phyloP scores from a whole-genome alignment of 1,140 invertebrate genomes.

The Frieseomelitta varia region DNA sequence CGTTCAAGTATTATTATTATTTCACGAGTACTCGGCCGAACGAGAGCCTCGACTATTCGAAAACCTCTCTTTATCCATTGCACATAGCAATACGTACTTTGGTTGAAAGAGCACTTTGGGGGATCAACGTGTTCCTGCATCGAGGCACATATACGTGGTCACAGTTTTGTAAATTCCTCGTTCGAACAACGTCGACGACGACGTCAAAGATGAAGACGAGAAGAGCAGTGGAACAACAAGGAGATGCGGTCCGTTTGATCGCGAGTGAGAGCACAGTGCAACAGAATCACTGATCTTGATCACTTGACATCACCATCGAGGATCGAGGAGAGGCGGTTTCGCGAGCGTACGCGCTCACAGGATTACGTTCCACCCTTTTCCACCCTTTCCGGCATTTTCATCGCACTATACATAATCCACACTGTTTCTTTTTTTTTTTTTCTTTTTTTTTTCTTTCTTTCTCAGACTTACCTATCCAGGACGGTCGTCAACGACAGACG shows the following conservation, averaged over 20 bases:
- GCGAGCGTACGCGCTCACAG: conserved; percentile 22
- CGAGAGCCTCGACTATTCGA: neutral
- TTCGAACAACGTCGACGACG: conserved; percentile 4
- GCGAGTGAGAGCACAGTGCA: conserved; percentile 47
- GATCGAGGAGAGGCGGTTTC: neutral
- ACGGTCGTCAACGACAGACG: conserved; percentile 56
- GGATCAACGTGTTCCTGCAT: conserved; percentile 31
- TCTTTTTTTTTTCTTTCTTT: neutral
- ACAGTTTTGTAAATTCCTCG: conserved; percentile 59
- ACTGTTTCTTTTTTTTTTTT: conserved; percentile 7
- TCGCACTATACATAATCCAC: conserved; percentile 31
- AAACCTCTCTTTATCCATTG: neutral
- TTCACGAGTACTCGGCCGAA: no score
- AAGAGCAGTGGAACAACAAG: neutral
- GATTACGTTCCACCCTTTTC: conserved; percentile 30
- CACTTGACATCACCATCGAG: conserved; percentile 59
- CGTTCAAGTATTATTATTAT: neutral
- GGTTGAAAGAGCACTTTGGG: conserved; percentile 47
- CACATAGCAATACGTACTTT: conserved; percentile 7
- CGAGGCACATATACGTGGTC: conserved; percentile 46
- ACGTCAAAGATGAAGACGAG: conserved; percentile 20
- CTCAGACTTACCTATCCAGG: conserved; percentile 65
- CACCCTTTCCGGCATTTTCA: neutral
- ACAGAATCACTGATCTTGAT: conserved; percentile 69
- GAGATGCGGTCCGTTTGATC: conserved; percentile 8